These are phyloP conservation scores for Torymus tubicola DNA, from an alignment of 2,888 invertebrate genomes.

Conservation along the genomic window DNA sequence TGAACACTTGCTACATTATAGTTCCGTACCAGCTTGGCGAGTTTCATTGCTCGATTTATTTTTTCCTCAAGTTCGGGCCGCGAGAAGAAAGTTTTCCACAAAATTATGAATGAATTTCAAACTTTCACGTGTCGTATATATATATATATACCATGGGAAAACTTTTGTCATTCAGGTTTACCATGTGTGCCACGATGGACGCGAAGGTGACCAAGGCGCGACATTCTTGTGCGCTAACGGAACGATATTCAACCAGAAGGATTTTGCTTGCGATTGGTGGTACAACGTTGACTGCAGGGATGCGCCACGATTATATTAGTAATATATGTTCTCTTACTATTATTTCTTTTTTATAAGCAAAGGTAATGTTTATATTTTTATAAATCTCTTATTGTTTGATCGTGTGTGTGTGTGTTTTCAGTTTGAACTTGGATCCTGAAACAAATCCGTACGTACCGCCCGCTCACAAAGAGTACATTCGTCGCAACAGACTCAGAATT, in stretches of 20 bases:
- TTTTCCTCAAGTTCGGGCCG: too few species aligned
- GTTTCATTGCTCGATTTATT: too few species aligned
- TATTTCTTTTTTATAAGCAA: too few species aligned
- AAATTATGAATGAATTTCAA: too few species aligned
- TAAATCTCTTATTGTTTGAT: not conserved
- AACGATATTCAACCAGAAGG: constrained; percentile 90
- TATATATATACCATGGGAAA: too few species aligned
- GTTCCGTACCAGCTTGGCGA: too few species aligned
- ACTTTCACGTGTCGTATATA: too few species aligned
- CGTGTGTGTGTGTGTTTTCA: constrained; percentile 75
- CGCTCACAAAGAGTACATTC: constrained; percentile 80
- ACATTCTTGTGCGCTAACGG: constrained; percentile 91
- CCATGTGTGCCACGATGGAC: constrained; percentile 91
- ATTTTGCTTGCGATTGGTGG: constrained; percentile 95
- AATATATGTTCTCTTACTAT: constrained; percentile 64
- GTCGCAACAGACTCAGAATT: constrained; percentile 68
- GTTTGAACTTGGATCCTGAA: constrained; percentile 87
- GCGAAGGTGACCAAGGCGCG: constrained; percentile 90
- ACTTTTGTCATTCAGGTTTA: constrained; percentile 81
- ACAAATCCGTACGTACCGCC: constrained; percentile 90
- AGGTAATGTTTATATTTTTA: not conserved
- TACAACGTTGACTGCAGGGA: constrained; percentile 91
- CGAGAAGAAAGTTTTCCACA: too few species aligned
- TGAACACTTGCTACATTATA: too few species aligned
- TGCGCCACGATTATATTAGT: constrained; percentile 86